These are phyloP conservation scores for Acronicta aceris DNA, from an alignment of 2,888 invertebrate species.

Conservation along the genomic window DNA sequence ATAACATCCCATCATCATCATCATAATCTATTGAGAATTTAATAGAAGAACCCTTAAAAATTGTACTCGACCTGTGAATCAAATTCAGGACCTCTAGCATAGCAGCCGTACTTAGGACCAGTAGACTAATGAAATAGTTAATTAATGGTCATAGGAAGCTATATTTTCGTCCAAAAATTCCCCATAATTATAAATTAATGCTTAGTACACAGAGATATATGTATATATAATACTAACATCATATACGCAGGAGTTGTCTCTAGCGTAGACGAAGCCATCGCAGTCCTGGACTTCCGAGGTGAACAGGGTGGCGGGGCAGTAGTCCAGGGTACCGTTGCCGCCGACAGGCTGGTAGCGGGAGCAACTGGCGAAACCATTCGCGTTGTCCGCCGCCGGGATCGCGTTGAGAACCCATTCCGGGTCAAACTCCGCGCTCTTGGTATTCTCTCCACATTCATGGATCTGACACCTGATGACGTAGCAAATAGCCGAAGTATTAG, in stretches of 20 bases:
- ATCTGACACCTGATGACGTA: slow-evolving; percentile 80
- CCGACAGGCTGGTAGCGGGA: slow-evolving; percentile 71
- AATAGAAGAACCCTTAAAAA: no score
- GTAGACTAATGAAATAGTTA: no score
- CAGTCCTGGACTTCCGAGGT: slow-evolving; percentile 57
- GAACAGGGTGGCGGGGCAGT: slow-evolving; percentile 73
- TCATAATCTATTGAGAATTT: no score
- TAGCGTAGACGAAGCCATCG: slow-evolving; percentile 73
- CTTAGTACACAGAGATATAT: neutral
- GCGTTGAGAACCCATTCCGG: slow-evolving; percentile 83
- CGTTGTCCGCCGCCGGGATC: slow-evolving; percentile 70
- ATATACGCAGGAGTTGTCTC: slow-evolving; percentile 77
- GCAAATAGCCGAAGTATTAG: no score
- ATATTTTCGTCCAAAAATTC: no score
- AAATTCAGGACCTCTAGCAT: no score
- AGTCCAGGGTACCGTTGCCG: slow-evolving; percentile 65
- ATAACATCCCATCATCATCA: no score
- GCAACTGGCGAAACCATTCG: slow-evolving; percentile 77
- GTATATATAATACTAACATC: slow-evolving; percentile 70
- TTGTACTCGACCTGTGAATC: no score
- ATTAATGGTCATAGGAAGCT: no score
- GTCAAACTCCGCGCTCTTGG: slow-evolving; percentile 66
- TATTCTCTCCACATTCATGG: slow-evolving; percentile 84
- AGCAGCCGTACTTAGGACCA: no score
- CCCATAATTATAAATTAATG: no score